Evolutionary conservation across 2,888 invertebrate species (phyloP).

Genomic region (Aspidiotus destructor): DNA sequence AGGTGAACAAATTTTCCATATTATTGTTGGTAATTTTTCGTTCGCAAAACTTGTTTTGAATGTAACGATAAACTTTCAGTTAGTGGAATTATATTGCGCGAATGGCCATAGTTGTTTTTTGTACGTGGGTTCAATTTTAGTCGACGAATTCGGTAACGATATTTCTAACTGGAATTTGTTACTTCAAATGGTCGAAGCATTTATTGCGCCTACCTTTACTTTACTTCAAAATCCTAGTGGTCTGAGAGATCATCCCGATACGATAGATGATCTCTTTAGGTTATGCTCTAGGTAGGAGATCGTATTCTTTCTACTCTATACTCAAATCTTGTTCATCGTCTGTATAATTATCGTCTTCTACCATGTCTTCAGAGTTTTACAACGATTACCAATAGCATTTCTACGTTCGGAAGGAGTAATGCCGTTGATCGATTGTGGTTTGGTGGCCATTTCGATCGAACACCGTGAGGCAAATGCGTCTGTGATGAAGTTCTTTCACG

Average conservation of each 20-base stretch:
- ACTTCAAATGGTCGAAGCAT: conserved; percentile 73
- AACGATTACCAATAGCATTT: conserved; percentile 73
- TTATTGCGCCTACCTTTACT: conserved; percentile 68
- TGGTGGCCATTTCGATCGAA: conserved; percentile 72
- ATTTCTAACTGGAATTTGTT: conserved; percentile 52
- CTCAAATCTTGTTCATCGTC: too few relatives aligned
- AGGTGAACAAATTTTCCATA: conserved; percentile 43
- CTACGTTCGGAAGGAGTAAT: conserved; percentile 63
- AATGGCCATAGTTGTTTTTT: conserved; percentile 86
- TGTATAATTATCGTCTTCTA: conserved; percentile 33
- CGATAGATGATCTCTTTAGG: conserved; percentile 93
- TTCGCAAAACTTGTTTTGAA: not conserved
- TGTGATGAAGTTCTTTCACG: conserved; percentile 90
- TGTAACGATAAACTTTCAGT: conserved; percentile 43
- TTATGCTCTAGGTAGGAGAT: conserved; percentile 54
- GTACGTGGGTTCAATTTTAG: conserved; percentile 78
- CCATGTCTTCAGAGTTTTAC: conserved; percentile 60
- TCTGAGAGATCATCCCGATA: conserved; percentile 86
- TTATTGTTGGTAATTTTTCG: not conserved
- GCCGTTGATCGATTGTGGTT: conserved; percentile 36
- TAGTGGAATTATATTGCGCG: conserved; percentile 59
- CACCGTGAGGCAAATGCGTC: conserved; percentile 93
- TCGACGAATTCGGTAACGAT: conserved; percentile 75
- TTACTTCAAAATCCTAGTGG: conserved; percentile 67
- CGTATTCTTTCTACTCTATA: not conserved